Evolutionary conservation across 2,888 invertebrate species (phyloP).

Genomic region (Spicauda simplicius): DNA sequence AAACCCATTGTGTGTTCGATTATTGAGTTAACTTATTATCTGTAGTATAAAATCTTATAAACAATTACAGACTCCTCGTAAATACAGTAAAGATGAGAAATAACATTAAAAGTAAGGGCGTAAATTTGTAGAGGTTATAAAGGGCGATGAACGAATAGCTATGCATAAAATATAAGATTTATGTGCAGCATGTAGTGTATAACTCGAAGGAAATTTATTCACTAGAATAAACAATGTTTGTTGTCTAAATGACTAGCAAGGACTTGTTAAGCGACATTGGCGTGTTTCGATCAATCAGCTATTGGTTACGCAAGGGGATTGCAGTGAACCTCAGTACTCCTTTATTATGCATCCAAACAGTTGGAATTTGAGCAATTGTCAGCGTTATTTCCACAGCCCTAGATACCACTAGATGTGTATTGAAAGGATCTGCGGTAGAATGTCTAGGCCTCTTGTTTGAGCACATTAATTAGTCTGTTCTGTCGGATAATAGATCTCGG

Average conservation of each 20-base stretch:
- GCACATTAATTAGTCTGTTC: slow-evolving; percentile 36
- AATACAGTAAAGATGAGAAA: too few relatives aligned
- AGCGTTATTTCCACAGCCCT: slow-evolving; percentile 15
- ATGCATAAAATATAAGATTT: too few relatives aligned
- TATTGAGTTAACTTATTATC: too few relatives aligned
- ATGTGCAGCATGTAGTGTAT: too few relatives aligned
- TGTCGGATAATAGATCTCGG: slow-evolving; percentile 36
- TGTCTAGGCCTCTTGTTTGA: slow-evolving; percentile 34
- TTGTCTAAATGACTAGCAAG: neutral
- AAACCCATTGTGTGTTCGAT: too few relatives aligned
- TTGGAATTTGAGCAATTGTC: slow-evolving; percentile 4
- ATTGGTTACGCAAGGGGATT: slow-evolving; percentile 29
- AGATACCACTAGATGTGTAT: slow-evolving; percentile 1
- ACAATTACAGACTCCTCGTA: too few relatives aligned
- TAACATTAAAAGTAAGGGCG: too few relatives aligned
- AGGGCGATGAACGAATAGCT: too few relatives aligned
- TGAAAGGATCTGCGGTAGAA: slow-evolving; percentile 15
- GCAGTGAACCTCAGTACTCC: slow-evolving; percentile 14
- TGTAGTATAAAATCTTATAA: too few relatives aligned
- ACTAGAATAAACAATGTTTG: neutral
- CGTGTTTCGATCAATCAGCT: slow-evolving; percentile 15
- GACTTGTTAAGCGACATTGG: slow-evolving; percentile 13
- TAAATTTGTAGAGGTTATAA: too few relatives aligned
- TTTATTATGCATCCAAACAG: slow-evolving; percentile 11
- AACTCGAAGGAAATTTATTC: too few relatives aligned